Percentiles rank a stretch among this genome's conserved stretches.
Evolutionary conservation across 1,140 invertebrate species (phyloP).

Genomic region (Maniola jurtina): DNA sequence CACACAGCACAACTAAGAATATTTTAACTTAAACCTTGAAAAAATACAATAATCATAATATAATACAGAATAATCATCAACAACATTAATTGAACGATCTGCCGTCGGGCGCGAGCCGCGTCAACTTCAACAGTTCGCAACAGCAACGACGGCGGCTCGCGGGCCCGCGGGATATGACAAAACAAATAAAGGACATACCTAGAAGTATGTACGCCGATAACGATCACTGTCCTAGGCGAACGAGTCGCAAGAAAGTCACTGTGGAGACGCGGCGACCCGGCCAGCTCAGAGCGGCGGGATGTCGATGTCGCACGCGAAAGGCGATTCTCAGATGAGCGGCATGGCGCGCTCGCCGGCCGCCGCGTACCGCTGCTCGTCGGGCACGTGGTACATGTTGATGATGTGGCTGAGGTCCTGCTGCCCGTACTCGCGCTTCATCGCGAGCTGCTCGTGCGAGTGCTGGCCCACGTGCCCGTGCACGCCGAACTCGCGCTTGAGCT

Average conservation of each 20-base stretch:
- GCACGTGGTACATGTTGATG: constrained; percentile 83
- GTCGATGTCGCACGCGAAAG: constrained; percentile 79
- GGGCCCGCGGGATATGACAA: constrained; percentile 50
- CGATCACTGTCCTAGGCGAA: constrained; percentile 65
- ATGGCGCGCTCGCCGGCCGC: constrained; percentile 73
- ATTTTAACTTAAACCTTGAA: constrained; percentile 73
- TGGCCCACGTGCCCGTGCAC: constrained; percentile 81
- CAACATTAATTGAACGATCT: constrained; percentile 70
- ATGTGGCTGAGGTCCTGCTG: constrained; percentile 80
- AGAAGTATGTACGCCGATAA: constrained; percentile 59
- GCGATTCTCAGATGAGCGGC: constrained; percentile 79
- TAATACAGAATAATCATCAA: constrained; percentile 73
- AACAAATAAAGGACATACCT: constrained; percentile 76
- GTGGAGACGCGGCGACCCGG: constrained; percentile 53
- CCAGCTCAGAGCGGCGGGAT: constrained; percentile 78
- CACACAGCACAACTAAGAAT: constrained; percentile 67
- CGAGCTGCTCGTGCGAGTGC: constrained; percentile 80
- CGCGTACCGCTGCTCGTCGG: constrained; percentile 77
- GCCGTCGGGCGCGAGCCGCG: constrained; percentile 51
- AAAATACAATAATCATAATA: constrained; percentile 77
- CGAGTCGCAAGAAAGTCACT: constrained; percentile 60
- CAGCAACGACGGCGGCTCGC: constrained; percentile 56
- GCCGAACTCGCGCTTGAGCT: constrained; percentile 88
- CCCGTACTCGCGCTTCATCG: constrained; percentile 86
- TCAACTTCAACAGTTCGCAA: constrained; percentile 62